Evolutionary conservation across 2,113 vertebrate species (phyloP).

Genomic region (Bos taurus): DNA sequence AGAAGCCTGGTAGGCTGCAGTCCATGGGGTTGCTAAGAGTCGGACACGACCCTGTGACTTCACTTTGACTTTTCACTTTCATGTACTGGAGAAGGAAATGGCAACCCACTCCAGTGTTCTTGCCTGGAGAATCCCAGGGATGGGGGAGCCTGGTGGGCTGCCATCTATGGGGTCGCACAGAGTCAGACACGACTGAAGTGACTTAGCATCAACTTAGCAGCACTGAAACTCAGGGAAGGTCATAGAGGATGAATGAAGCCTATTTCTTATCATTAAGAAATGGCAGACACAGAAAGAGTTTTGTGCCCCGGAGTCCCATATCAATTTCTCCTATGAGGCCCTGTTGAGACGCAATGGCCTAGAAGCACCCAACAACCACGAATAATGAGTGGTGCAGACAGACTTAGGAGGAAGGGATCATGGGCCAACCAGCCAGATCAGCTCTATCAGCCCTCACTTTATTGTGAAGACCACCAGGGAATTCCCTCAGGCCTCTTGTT

Average conservation of each 20-base stretch:
- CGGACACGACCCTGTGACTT: no score
- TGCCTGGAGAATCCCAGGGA: no score
- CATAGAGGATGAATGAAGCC: not conserved
- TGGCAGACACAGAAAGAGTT: not conserved
- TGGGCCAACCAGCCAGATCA: not conserved
- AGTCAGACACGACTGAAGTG: no score
- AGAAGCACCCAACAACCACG: not conserved
- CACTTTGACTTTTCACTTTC: no score
- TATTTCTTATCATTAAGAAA: not conserved
- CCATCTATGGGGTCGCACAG: no score
- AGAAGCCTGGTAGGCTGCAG: no score
- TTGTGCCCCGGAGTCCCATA: not conserved
- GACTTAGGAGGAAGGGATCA: not conserved
- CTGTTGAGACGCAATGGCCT: not conserved
- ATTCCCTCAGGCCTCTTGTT: not conserved
- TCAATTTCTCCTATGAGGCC: not conserved
- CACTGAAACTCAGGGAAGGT: not conserved
- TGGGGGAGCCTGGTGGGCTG: no score
- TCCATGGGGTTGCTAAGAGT: no score
- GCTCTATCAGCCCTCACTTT: not conserved
- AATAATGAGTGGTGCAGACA: not conserved
- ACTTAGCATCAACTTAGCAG: no score
- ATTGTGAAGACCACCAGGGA: not conserved
- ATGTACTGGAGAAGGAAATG: no score
- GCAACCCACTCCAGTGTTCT: no score